Evolutionary conservation across 2,888 invertebrate species (phyloP).

Genomic region (Scaeva pyrastri): DNA sequence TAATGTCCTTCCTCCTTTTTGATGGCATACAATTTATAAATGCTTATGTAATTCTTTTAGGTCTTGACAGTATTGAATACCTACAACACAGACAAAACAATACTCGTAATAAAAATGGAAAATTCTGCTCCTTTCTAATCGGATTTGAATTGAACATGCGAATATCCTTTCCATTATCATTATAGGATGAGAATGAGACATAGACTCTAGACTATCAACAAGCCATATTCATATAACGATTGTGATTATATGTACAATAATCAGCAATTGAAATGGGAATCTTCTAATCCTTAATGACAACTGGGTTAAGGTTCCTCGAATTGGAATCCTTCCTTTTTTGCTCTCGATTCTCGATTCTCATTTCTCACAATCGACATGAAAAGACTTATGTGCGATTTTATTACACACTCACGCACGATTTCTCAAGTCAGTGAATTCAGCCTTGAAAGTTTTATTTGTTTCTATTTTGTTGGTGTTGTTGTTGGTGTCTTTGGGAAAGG

Average conservation of each 20-base stretch:
- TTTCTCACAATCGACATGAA: slow-evolving; percentile 4
- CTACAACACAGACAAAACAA: too few relatives aligned
- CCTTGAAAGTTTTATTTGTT: slow-evolving; percentile 33
- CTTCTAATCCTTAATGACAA: slow-evolving; percentile 30
- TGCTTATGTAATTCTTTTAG: too few relatives aligned
- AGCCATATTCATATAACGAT: slow-evolving; percentile 25
- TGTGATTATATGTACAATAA: slow-evolving; percentile 53
- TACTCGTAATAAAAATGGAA: too few relatives aligned
- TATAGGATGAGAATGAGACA: too few relatives aligned
- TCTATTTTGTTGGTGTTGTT: not conserved
- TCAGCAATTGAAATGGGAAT: slow-evolving; percentile 56
- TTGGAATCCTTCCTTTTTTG: not conserved
- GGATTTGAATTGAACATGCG: slow-evolving; percentile 32
- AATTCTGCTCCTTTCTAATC: slow-evolving; percentile 32
- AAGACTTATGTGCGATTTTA: slow-evolving; percentile 52
- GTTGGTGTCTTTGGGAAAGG: not conserved
- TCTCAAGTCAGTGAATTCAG: slow-evolving; percentile 9
- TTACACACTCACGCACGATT: slow-evolving; percentile 41
- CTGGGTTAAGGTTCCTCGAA: not conserved
- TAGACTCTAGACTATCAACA: not conserved
- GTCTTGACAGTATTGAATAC: too few relatives aligned
- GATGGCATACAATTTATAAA: too few relatives aligned
- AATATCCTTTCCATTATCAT: slow-evolving; percentile 7
- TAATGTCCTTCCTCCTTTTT: too few relatives aligned
- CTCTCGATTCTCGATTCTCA: not conserved